phyloP scores from a whole-genome alignment of 2,888 invertebrate genomes.

The Drosophila pseudotalamancana region DNA sequence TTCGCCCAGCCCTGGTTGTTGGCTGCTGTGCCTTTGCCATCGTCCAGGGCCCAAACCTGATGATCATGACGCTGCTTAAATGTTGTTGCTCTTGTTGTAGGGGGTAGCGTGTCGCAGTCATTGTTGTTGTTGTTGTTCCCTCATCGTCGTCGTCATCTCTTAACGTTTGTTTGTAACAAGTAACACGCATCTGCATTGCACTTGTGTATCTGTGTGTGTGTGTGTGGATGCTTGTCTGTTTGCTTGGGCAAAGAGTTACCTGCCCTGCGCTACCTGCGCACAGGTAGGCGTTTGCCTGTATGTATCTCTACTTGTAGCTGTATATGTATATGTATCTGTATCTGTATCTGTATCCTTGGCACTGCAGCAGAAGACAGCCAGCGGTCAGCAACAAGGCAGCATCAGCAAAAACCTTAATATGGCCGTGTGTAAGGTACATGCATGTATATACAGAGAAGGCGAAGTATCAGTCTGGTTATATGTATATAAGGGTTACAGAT shows the following conservation, averaged over 20 bases:
- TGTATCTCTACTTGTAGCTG: constrained; percentile 25
- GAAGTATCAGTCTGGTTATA: constrained; percentile 24
- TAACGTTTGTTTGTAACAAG: constrained; percentile 71
- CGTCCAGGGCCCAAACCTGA: constrained; percentile 43
- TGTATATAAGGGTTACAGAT: constrained; percentile 40
- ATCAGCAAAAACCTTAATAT: constrained; percentile 49
- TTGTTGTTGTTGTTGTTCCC: constrained; percentile 35
- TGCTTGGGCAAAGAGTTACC: constrained; percentile 68
- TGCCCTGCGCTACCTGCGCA: constrained; percentile 65
- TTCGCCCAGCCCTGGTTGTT: constrained; percentile 34
- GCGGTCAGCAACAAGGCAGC: constrained; percentile 58
- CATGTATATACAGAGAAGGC: constrained; percentile 6
- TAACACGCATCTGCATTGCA: constrained; percentile 66
- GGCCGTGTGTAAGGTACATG: constrained; percentile 27
- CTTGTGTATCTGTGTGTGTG: constrained; percentile 17
- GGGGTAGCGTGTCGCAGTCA: constrained; percentile 44
- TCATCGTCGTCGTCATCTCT: constrained; percentile 49
- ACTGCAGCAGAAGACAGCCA: constrained; percentile 46
- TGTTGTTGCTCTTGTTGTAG: constrained; percentile 41
- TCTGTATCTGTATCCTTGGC: constrained; percentile 49
- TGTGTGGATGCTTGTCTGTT: constrained; percentile 46
- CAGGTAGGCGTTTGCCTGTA: constrained; percentile 74
- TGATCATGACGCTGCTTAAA: constrained; percentile 57
- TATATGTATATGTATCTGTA: constrained; percentile 39
- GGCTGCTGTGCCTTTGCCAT: constrained; percentile 38